Percentiles rank a stretch among this genome's conserved stretches.
Evolutionary conservation across 2,113 vertebrate genomes (phyloP).

Genomic region (Panthera leo): DNA sequence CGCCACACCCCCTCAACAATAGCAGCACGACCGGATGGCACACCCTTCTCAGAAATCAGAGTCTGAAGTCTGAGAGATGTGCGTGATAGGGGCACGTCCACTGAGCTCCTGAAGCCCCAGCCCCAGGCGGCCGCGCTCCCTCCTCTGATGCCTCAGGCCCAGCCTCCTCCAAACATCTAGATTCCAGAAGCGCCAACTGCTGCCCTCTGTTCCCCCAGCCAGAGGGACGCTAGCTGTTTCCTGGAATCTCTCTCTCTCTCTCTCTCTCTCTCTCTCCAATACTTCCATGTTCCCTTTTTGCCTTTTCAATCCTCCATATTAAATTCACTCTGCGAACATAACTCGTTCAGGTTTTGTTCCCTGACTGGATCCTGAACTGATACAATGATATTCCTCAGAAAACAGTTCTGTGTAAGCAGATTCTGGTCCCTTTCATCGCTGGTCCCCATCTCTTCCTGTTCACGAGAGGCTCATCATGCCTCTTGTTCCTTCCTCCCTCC

Average conservation of each 20-base stretch:
- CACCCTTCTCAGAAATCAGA: background rate
- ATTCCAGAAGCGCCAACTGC: background rate
- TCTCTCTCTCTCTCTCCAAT: background rate
- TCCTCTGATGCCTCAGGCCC: background rate
- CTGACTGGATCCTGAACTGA: background rate
- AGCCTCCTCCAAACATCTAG: background rate
- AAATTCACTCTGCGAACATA: background rate
- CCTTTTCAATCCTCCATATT: background rate
- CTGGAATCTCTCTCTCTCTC: background rate
- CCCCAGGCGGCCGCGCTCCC: background rate
- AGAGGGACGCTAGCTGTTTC: background rate
- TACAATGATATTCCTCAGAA: background rate
- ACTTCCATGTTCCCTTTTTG: background rate
- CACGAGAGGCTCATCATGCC: background rate
- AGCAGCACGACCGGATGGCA: background rate
- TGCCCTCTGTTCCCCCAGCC: background rate
- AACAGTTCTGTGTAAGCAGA: background rate
- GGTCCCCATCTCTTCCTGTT: background rate
- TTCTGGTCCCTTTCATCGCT: background rate
- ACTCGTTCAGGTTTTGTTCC: background rate
- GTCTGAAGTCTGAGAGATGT: background rate
- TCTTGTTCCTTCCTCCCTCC: rapidly evolving
- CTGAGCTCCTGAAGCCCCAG: background rate
- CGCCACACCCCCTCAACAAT: background rate
- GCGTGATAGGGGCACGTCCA: background rate